Evolutionary conservation across 2,113 vertebrate genomes (phyloP).

Genomic region (Epinephelus cyanopodus): DNA sequence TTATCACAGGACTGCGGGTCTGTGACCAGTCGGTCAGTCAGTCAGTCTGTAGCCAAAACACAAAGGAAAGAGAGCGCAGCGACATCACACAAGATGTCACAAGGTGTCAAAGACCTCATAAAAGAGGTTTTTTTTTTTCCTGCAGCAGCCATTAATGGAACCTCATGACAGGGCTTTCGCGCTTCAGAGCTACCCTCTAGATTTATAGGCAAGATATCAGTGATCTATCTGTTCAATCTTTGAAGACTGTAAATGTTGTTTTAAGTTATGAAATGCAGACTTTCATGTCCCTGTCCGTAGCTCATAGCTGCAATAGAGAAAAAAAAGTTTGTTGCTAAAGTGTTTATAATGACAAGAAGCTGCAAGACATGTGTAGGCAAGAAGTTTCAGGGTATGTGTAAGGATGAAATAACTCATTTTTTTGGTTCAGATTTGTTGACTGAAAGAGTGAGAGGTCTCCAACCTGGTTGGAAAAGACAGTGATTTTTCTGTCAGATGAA

Average conservation of each 20-base stretch:
- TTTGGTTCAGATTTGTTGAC: slow-evolving; percentile 1
- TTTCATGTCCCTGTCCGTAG: neutral
- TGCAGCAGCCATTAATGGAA: neutral
- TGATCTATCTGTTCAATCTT: neutral
- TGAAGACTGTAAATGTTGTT: neutral
- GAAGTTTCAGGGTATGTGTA: neutral
- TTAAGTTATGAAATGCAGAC: neutral
- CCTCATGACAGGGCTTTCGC: neutral
- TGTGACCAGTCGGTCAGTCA: slow-evolving; percentile 20
- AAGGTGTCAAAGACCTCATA: slow-evolving; percentile 23
- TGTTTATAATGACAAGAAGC: slow-evolving; percentile 1
- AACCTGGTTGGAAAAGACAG: neutral
- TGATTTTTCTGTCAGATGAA: neutral
- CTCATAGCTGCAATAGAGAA: neutral
- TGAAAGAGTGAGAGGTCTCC: neutral
- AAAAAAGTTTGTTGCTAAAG: neutral
- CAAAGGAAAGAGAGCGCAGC: neutral
- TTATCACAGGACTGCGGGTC: slow-evolving; percentile 27
- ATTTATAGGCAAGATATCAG: neutral
- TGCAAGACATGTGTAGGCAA: neutral
- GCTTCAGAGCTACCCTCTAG: neutral
- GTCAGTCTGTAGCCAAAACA: slow-evolving; percentile 11
- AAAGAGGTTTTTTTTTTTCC: neutral
- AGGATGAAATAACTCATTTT: neutral
- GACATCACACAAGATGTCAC: slow-evolving; percentile 4